Percentiles rank a stretch among this genome's conserved stretches.
Conservation (phyloP, 1,140 invertebrate genomes). For the Agraylea sexmaculata region DNA sequence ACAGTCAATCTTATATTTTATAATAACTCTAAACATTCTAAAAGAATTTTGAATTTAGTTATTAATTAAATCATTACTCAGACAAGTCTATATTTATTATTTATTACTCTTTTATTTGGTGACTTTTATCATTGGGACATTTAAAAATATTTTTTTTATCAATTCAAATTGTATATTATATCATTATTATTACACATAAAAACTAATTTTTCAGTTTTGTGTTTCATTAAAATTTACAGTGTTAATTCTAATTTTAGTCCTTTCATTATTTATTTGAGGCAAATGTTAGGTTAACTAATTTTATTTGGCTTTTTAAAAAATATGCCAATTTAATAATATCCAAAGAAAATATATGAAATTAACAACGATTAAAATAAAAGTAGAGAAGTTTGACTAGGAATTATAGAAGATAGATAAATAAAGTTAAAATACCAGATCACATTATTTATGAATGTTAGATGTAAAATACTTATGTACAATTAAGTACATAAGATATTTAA, state of each 20-base stretch:
- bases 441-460: no score
- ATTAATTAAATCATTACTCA: conserved; percentile 1
- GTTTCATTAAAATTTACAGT: neutral
- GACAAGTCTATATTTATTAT: neutral
- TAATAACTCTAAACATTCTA: neutral
- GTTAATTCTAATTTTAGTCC: neutral
- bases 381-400: no score
- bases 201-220: neutral
- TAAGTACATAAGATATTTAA: neutral
- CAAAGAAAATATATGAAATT: no score
- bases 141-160: neutral
- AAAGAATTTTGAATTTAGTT: neutral
- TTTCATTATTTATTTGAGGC: neutral
- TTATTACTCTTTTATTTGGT: neutral
- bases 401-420: no score
- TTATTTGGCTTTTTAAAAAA: no score
- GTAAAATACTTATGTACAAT: neutral
- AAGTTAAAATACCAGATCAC: no score
- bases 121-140: neutral
- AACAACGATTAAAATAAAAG: no score
- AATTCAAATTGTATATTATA: neutral
- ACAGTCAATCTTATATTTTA: neutral
- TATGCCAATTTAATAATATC: no score
- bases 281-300: no score
- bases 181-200: neutral